phyloP scores from a whole-genome alignment of 1,140 invertebrate genomes.

The Orussus abietinus region DNA sequence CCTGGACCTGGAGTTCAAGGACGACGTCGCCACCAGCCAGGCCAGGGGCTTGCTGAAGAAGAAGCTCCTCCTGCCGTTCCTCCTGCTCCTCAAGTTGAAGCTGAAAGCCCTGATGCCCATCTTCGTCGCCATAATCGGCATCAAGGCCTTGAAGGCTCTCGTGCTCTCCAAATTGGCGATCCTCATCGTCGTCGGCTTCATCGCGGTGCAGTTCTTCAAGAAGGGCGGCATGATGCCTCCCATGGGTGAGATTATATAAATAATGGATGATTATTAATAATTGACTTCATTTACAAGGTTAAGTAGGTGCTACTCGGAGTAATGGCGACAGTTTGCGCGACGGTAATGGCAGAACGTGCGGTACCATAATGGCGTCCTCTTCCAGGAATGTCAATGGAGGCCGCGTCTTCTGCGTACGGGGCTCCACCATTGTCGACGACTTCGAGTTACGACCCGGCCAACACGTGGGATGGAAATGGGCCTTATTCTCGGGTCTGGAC shows the following conservation, averaged over 20 bases:
- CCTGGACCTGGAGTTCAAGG: slow-evolving; percentile 65
- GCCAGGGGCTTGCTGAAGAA: slow-evolving; percentile 72
- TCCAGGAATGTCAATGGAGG: slow-evolving; percentile 70
- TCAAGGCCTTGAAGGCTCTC: slow-evolving; percentile 78
- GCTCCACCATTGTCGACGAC: slow-evolving; percentile 57
- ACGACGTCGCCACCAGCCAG: slow-evolving; percentile 64
- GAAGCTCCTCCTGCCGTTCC: slow-evolving; percentile 72
- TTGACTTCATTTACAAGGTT: too few species aligned
- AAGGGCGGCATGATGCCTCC: slow-evolving; percentile 58
- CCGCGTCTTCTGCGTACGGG: slow-evolving; percentile 59
- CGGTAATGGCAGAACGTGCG: too few species aligned
- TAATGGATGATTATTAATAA: neutral
- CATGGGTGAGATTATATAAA: slow-evolving; percentile 40
- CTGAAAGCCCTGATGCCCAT: slow-evolving; percentile 80
- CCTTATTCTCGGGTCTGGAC: slow-evolving; percentile 75
- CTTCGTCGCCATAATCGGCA: slow-evolving; percentile 68
- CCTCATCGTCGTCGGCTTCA: slow-evolving; percentile 72
- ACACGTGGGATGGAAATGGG: slow-evolving; percentile 63
- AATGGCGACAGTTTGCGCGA: too few species aligned
- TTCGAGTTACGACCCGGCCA: slow-evolving; percentile 50
- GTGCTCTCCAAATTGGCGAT: slow-evolving; percentile 79
- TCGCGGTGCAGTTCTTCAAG: slow-evolving; percentile 68
- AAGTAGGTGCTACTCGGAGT: too few species aligned
- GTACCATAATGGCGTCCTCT: too few species aligned
- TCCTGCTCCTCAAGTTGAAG: slow-evolving; percentile 76